Evolutionary conservation across 2,888 invertebrate species (phyloP), one percentile per base, ranked within the genome.

Genomic region (Uloborus plumipes): DNA sequence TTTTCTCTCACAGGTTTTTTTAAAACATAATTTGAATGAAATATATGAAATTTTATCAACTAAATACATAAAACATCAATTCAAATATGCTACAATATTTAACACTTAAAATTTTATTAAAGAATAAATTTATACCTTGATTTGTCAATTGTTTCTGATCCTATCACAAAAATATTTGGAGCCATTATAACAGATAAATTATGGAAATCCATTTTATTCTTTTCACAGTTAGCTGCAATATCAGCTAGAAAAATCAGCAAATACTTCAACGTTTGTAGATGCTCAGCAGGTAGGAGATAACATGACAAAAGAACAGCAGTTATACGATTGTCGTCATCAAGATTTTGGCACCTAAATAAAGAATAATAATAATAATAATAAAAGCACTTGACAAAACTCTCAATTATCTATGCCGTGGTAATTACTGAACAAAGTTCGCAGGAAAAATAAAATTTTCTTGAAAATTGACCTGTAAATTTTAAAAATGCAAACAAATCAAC

Each of bases 111-210:
- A 39, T 11, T 39, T 11, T 0, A 39, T 39, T 9, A 39, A 93
- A 92, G 67, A 20, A 62, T 14, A 59, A 22, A 26, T 62, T 49
- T 49, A 0, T 87, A 86, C 79, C 86, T 88, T 86, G 88, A 87
- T 76, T 88, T 88, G 72, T 88, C 88, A 50, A 86, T 87, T 66
- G 88, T 87, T 84, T 93, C 92, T 13, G 58, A 18, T 71, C 93
- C 93, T 15, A 93, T 89, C 0, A 95, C 95, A 93, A 97, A 94
- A 71, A 97, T 91, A 87, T 95, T 95, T 0, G 96, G 96, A 0
- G 95, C 93, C 88, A 97, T 91, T 47, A 96, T 93, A 85, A 95
- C 94, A 1, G 96, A 94, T 85, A 97, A 90, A 90, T 97, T 97
- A 71, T 93, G 93, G 0, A 92, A 90, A 86, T 93, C 93, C 97